phyloP scores from a whole-genome alignment of 2,888 invertebrate genomes.

The Drosophila eohydei region DNA sequence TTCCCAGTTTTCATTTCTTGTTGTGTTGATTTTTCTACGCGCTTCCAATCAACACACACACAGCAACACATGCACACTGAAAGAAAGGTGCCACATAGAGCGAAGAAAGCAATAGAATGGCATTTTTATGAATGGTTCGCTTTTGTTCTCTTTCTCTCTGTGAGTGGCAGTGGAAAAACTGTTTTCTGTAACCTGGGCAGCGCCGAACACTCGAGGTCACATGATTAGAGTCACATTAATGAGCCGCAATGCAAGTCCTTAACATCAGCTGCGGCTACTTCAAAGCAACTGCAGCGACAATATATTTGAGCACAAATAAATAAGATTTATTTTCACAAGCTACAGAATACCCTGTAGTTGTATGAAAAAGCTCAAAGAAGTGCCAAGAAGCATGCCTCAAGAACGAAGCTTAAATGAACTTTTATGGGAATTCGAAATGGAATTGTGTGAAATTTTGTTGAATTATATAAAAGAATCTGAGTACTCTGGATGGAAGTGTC shows the following conservation, averaged over 20 bases:
- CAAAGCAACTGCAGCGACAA: conserved; percentile 38
- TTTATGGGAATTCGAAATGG: not conserved
- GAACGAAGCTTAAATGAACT: conserved; percentile 8
- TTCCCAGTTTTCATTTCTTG: conserved; percentile 54
- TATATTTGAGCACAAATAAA: conserved; percentile 25
- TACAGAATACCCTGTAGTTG: conserved; percentile 20
- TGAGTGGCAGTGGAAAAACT: conserved; percentile 44
- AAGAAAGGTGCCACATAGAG: conserved; percentile 72
- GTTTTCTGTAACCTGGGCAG: conserved; percentile 48
- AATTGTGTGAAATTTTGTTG: not conserved
- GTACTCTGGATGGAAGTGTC: too few relatives aligned
- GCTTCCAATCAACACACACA: conserved; percentile 51
- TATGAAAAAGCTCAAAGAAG: conserved; percentile 5
- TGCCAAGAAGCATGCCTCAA: not conserved
- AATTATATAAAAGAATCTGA: not conserved
- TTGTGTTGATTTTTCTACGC: conserved; percentile 66
- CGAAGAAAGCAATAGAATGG: conserved; percentile 73
- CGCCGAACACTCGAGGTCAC: conserved; percentile 70
- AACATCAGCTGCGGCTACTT: conserved; percentile 36
- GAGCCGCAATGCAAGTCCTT: conserved; percentile 32
- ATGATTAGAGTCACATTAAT: conserved; percentile 73
- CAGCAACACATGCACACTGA: conserved; percentile 10
- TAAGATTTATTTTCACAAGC: conserved; percentile 45
- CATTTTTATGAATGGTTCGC: conserved; percentile 75
- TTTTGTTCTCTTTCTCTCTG: conserved; percentile 26